A percentile compares a stretch with the other conserved stretches of the same genome.
These are phyloP conservation scores for Paradoxurus hermaphroditus DNA, from an alignment of 2,113 vertebrate genomes.

Conservation along the genomic window DNA sequence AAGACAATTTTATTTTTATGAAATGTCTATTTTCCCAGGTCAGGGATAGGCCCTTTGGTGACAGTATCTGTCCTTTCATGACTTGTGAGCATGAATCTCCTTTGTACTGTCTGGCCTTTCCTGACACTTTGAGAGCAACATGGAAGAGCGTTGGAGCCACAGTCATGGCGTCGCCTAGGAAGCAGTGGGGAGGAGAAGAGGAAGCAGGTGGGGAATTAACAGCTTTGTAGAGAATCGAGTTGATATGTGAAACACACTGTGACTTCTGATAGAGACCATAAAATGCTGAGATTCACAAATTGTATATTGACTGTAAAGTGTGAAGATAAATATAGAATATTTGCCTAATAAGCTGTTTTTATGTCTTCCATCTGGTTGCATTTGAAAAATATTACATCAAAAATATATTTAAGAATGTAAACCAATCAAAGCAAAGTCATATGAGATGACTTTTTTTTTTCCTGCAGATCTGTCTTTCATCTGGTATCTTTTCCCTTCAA, in stretches of 20 bases:
- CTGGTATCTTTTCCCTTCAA: neutral
- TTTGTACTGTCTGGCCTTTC: neutral
- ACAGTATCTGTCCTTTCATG: neutral
- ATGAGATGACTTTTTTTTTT: neutral
- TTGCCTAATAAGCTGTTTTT: neutral
- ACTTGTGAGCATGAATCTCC: neutral
- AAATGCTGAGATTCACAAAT: neutral
- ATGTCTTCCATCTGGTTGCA: neutral
- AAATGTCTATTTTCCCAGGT: neutral
- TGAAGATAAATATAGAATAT: neutral
- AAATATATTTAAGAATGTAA: neutral
- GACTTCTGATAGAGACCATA: neutral
- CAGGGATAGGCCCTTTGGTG: neutral
- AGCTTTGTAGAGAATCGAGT: neutral
- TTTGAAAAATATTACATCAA: neutral
- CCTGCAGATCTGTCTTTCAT: neutral
- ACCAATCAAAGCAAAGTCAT: neutral
- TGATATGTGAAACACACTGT: neutral
- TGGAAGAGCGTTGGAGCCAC: no score
- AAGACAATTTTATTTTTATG: neutral
- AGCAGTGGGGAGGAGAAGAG: neutral
- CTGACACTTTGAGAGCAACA: neutral
- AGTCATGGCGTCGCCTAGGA: no score
- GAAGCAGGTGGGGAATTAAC: neutral
- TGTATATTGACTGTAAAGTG: neutral